Evolutionary conservation across 2,888 invertebrate species (phyloP), one percentile per base, ranked within the genome.

Genomic region (Andrena fulva): DNA sequence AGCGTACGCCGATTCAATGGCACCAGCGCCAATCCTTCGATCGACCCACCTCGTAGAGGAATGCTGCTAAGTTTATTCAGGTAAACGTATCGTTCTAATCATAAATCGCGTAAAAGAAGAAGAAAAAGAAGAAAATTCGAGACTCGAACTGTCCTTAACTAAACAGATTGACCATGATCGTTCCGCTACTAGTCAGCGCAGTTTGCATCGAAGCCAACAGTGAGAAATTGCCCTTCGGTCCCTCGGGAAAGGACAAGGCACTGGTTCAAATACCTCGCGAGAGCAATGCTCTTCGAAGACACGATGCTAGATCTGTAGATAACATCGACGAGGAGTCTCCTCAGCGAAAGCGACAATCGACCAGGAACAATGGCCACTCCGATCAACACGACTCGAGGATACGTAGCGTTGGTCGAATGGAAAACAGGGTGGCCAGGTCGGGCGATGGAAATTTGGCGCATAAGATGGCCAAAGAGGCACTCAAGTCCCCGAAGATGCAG

Each of bases 11-110:
- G 74, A 75, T 72, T 83, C 76, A 63, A 91, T 91, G 90, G 91
- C 88, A 84, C 81, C 89, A 79, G 76, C 77, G 80, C 59, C 66
- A 77, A 80, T 77, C 71, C 62, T n/a, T 66, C 72, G 70, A 84
- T 81, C 83, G 70, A 72, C 77, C 74, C 48, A 87, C 86, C 87
- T 90, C 84, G 59, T 59, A 54, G 86, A 91, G 91, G 91, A 89
- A 91, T 91, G 91, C 90, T 86, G 87, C 86, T 89, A 77, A 89
- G 85, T 84, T 82, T 86, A n/a, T 76, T 83, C 68, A 86, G 83
- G 90, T 87, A 2, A 52, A 27, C 20, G 31, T 29, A 0, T 5
- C n/a, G 8, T 2, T 42, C 42, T 42, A 4, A 42, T 5, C 16
- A 16, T 16, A 42, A 42, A 12, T 42, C 35, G 10, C 35, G 10